Conservation (phyloP, 2,888 invertebrate species). For the Ectobius pallidus region DNA sequence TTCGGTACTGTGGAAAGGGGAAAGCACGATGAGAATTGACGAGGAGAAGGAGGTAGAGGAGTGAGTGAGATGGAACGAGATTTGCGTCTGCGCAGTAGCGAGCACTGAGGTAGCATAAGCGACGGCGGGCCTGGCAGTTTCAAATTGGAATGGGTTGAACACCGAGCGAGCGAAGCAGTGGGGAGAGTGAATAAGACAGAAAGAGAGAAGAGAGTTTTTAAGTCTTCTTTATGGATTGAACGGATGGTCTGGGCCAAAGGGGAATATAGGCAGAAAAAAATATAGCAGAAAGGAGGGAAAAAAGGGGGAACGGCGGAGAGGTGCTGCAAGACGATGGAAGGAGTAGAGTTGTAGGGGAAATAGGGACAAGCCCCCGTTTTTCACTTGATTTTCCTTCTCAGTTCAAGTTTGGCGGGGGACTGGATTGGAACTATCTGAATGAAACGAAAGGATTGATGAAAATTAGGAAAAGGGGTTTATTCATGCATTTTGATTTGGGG, state of each 20-base stretch:
- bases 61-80: no score
- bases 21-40: slow-evolving; percentile 18
- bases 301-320: slow-evolving; percentile 27
- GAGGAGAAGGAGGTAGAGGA: slow-evolving; percentile 13
- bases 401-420: slow-evolving; percentile 39
- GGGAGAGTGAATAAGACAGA: neutral
- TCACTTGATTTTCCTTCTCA: slow-evolving; percentile 40
- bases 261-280: slow-evolving; percentile 4
- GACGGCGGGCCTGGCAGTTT: slow-evolving; percentile 33
- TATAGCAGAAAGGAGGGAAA: slow-evolving; percentile 24
- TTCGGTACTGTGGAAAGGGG: slow-evolving; percentile 27
- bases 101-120: neutral
- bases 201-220: slow-evolving; percentile 3
- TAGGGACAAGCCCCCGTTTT: slow-evolving; percentile 35
- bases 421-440: neutral
- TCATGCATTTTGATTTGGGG: neutral
- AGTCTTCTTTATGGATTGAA: slow-evolving; percentile 38
- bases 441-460: slow-evolving; percentile 6
- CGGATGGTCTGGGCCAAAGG: slow-evolving; percentile 35
- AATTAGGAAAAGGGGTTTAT: slow-evolving; percentile 1
- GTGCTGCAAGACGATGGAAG: slow-evolving; percentile 32
- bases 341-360: slow-evolving; percentile 19
- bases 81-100: slow-evolving; percentile 29
- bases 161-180: slow-evolving; percentile 18
- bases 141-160: slow-evolving; percentile 40